Evolutionary conservation across 1,140 invertebrate species (phyloP), one percentile per base, ranked within the genome.

Genomic region (Drosophila lini): DNA sequence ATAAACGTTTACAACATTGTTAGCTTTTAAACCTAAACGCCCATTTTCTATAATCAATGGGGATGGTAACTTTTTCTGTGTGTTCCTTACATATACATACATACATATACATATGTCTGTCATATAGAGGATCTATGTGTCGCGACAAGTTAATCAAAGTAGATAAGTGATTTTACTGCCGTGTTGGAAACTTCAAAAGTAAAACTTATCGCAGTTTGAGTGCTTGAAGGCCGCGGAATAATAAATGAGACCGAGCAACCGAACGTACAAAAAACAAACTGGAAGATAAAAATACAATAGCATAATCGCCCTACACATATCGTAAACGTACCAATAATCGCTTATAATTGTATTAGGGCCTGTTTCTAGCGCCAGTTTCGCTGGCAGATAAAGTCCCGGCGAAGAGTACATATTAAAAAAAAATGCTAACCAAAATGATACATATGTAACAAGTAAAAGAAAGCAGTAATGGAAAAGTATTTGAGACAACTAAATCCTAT

Each of bases 121-220:
- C 13, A 38, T 4, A 22, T 53, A 10, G 19, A n/a, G 19, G 8
- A 19, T 53, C 19, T 15, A 38, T 53, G 38, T 25, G 56, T 59
- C 31, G 19, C 53, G 63, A 73, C 53, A 69, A 59, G 64, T 69
- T 73, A 73, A 69, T 52, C 44, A 69, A 73, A 58, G 45, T 52
- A 38, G 44, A 45, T 53, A 68, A 71, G 38, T 31, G 22, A 55
- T 44, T 70, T 70, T 16, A 22, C 19, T 50, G 36, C 52, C n/a
- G 25, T 25, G 15, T n/a, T 57, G 25, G 31, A 36, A 52, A 28
- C 60, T 63, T 32, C n/a, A 44, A 75, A 41, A 45, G 52, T 56
- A 45, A 16, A n/a, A 59, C 79, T 81, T 81, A 81, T 82, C 80
- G 36, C 59, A 61, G 61, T 31, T 75, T 41, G 40, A 58, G 58